A percentile compares a stretch with the other conserved stretches of the same genome.
phyloP scores from a whole-genome alignment of 37 sponge, comb jelly and placozoan species.

The Diacarnus erythraeanus region DNA sequence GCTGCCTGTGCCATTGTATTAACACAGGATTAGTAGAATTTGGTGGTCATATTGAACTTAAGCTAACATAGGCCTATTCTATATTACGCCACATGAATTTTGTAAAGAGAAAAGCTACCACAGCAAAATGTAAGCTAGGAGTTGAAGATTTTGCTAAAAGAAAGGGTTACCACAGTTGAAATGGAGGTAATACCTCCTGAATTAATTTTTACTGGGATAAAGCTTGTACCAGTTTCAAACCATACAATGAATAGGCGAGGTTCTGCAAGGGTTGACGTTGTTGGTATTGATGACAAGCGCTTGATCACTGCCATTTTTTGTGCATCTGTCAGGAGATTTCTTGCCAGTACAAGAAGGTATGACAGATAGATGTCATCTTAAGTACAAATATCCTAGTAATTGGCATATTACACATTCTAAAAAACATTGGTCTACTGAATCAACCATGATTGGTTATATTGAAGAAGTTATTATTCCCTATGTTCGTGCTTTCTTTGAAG shows the following conservation, averaged over 20 bases:
- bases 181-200: slow-evolving; percentile 59
- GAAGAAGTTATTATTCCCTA: slow-evolving; percentile 43
- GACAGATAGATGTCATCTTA: slow-evolving; percentile 34
- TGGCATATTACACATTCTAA: slow-evolving; percentile 59
- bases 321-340: slow-evolving; percentile 47
- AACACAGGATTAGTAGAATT: slow-evolving; percentile 31
- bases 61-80: slow-evolving; percentile 37
- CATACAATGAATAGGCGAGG: slow-evolving; percentile 71
- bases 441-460: slow-evolving; percentile 48
- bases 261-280: slow-evolving; percentile 40
- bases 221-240: slow-evolving; percentile 30
- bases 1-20: slow-evolving; percentile 38
- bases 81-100: slow-evolving; percentile 44
- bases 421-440: slow-evolving; percentile 64
- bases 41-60: slow-evolving; percentile 42
- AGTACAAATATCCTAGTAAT: slow-evolving; percentile 28
- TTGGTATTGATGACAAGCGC: slow-evolving; percentile 46
- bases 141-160: slow-evolving; percentile 38
- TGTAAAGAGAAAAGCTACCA: slow-evolving; percentile 49
- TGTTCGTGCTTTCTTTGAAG: slow-evolving; percentile 1
- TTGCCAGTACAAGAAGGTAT: slow-evolving; percentile 51
- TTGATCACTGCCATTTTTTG: slow-evolving; percentile 53
- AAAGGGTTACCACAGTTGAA: slow-evolving; percentile 13
- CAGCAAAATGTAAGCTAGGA: slow-evolving; percentile 30
- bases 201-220: slow-evolving; percentile 61